Evolutionary conservation across 2,888 invertebrate species (phyloP), one percentile per base, ranked within the genome.

Genomic region (Amphiduros pacificus): DNA sequence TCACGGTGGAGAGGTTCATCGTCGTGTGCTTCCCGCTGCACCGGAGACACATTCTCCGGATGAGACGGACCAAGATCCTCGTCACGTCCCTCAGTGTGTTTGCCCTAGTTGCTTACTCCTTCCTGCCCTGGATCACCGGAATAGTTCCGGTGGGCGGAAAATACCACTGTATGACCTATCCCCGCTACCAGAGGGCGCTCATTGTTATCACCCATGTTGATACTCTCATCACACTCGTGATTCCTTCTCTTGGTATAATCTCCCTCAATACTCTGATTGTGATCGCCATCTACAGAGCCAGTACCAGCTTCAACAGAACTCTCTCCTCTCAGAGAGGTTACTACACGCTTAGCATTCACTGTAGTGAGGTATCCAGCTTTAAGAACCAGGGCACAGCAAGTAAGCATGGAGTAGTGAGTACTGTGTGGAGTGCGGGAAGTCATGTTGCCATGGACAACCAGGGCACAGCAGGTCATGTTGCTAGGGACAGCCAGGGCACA

Each of bases 1-100:
- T 75, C 55, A 75, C 74, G 0, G 49, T 71, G 2, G 74, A 75
- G 54, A 54, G 74, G 31, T 72, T 69, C 48, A 61, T 73, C 22
- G 68, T 70, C 64, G 66, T 74, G 1, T 69, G 68, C 36, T 72
- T 68, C 53, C 74, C 74, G 27, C 61, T 74, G 14, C 71, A 20
- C 5, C 44, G 44, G 20, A 44, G 44, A n/a, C 44, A 44, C n/a
- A n/a, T 44, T 22, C 44, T 44, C 44, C 44, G 44, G 5, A 44
- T 20, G 22, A 44, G 44, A 17, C 44, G 22, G n/a, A 22, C 44
- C 44, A 44, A 44, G 22, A 9, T 51, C 5, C 17, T 51, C 24
- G 51, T 51, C 9, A 11, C 3, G 14, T 26, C 17, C 28, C 5
- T 51, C 26, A 17, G 24, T 51, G n/a, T 24, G 3, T 17, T 51